Base-by-base conservation (phyloP, 2,797 vertebrate genomes). In the Chelidonichthys spinosus region DNA sequence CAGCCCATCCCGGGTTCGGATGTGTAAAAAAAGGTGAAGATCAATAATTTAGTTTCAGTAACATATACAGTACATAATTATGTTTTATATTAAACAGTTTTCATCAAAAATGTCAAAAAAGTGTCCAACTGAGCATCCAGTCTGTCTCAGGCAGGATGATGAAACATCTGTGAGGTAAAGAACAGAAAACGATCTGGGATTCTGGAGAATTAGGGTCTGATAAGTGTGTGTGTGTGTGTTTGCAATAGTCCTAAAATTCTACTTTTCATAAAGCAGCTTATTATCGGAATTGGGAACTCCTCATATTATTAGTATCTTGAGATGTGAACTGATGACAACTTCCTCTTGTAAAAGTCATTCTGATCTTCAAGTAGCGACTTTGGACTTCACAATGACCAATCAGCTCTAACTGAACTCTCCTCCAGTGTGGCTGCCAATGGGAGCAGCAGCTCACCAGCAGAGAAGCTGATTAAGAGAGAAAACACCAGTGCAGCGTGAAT, bases 91-190 rank as follows among this genome's bases (percentile, higher is more conserved):
- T 36, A 33, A 69, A 40, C 44, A 44, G 7, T 63, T 79, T 67
- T 56, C 32, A 66, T 37, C 36, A 56, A 63, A 65, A 11, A 11
- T 59, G 67, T 79, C 82, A 75, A 75, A 46, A 58, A 72, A 46
- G 25, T 25, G 25, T 25, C 25, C 25, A 25, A 25, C 25, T 25
- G 25, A 25, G 25, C 25, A 25, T 25, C 25, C 25, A 25, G 25
- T 25, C 46, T 17, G 35, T 63, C 61, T 76, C 59, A 61, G 56
- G 1, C 14, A 59, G 25, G 25, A 25, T 64, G 64, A 69, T 60
- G 74, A 79, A 72, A 84, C 32, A 35, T 55, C 37, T 74, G 35
- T 64, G 54, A 74, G 18, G 37, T 11, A 11, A 15, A 72, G 53
- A 72, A 59, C 17, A 66, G 11, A 72, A 59, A 63, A 50, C 62